Evolutionary conservation across 1,140 invertebrate genomes (phyloP), one percentile per base, ranked within the genome.

Genomic region (Steinernema feltiae): DNA sequence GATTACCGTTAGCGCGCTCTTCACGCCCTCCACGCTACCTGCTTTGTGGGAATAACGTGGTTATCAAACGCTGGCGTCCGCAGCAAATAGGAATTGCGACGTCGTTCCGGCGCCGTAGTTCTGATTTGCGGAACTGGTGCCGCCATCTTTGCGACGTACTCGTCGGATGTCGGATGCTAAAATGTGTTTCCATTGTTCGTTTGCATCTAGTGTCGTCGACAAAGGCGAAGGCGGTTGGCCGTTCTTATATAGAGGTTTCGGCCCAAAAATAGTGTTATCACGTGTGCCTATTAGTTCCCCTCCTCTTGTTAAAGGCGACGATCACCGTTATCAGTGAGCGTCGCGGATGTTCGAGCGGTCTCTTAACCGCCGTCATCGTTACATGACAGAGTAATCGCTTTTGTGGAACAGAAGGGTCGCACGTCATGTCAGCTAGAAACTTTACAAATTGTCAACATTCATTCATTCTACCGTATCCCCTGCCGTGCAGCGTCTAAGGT

Each of bases 1-100:
- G n/a, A n/a, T n/a, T n/a, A n/a, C n/a, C n/a, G 12, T 63, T 63
- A 63, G 53, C 7, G 3, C 24, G 53, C 7, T 21, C 12, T 63
- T 12, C 15, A 17, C 3, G 7, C 32, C 32, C 69, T 32, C 3
- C 17, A 17, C 0, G 27, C 29, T 71, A 74, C 73, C 73, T 74
- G 73, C 30, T 74, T 74, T 32, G 29, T 74, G 69, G 73, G 73
- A 15, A 63, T 7, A 63, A 63, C 53, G 24, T 63, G 53, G 53
- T 63, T 63, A 63, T 63, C 53, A 63, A 63, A 63, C 53, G 53
- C 53, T 15, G 53, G 53, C 12, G 53, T 63, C 53, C 53, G 53
- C 15, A 63, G 53, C 53, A 63, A 63, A 21, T 63, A 63, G 53
- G 53, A 63, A 27, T 63, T 63, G 3, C 53, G 53, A 7, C 53